phyloP scores from a whole-genome alignment of 2,113 vertebrate genomes.

The Neofelis nebulosa region DNA sequence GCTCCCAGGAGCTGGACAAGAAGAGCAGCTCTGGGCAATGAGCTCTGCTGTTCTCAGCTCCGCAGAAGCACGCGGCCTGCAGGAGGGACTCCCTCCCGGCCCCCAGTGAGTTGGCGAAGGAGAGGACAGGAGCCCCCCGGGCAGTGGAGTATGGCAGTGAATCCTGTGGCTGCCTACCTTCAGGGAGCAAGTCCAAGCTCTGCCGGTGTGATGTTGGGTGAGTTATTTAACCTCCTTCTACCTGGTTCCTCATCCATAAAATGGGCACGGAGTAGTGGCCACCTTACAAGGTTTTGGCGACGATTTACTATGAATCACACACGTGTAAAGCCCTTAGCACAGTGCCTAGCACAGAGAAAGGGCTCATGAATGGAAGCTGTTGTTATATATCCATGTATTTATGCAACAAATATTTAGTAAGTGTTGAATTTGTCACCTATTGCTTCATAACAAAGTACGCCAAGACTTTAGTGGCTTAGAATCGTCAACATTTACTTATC shows the following conservation, averaged over 20 bases:
- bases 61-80: fast-evolving
- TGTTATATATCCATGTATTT: too few relatives aligned
- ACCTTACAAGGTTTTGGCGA: neutral
- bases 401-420: neutral
- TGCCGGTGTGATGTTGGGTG: fast-evolving
- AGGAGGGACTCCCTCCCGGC: neutral
- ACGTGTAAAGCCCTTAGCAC: too few relatives aligned
- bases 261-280: neutral
- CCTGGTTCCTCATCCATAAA: neutral
- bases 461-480: neutral
- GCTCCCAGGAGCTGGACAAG: neutral
- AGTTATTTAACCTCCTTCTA: fast-evolving
- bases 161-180: neutral
- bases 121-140: too few relatives aligned
- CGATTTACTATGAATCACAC: fast-evolving
- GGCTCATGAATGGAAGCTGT: neutral
- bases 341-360: neutral
- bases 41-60: neutral
- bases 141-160: fast-evolving
- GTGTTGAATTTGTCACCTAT: neutral
- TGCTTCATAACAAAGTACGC: neutral
- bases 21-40: neutral
- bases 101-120: neutral
- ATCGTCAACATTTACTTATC: neutral
- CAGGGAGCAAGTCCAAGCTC: neutral